These are phyloP conservation scores for Semnornis frantzii DNA, from an alignment of 2,113 vertebrate species.

Conservation along the genomic window DNA sequence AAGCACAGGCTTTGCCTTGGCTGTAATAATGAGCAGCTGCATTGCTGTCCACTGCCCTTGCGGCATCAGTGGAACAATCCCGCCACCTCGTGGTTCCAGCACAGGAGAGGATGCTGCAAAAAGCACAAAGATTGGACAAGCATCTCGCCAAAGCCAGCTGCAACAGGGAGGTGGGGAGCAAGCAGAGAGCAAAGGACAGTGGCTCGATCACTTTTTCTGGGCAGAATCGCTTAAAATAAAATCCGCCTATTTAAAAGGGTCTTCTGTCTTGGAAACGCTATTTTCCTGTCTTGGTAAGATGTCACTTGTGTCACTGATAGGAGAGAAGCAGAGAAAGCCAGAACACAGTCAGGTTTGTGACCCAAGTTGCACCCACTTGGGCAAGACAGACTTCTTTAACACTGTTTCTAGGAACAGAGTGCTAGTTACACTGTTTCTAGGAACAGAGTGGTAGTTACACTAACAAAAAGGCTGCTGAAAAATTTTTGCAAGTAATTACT, in stretches of 20 bases:
- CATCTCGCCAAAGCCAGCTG: not conserved
- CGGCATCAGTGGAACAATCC: not conserved
- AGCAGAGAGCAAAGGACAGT: not conserved
- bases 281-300: not conserved
- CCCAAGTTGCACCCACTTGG: not conserved
- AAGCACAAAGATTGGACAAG: not conserved
- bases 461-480: not conserved
- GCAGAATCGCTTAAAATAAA: not conserved
- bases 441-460: not conserved
- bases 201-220: not conserved
- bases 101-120: not conserved
- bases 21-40: slow-evolving; percentile 34
- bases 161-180: not conserved
- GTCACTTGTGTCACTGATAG: not conserved
- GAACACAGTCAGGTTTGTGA: not conserved
- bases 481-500: not conserved
- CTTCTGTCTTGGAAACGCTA: not conserved
- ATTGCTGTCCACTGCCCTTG: not conserved
- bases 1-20: not conserved
- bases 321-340: fast-evolving
- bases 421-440: not conserved
- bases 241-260: not conserved
- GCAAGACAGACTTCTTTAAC: not conserved
- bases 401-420: not conserved
- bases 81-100: slow-evolving; percentile 74